Evolutionary conservation across 2,888 invertebrate species (phyloP).

Genomic region (Athrips mouffetella): DNA sequence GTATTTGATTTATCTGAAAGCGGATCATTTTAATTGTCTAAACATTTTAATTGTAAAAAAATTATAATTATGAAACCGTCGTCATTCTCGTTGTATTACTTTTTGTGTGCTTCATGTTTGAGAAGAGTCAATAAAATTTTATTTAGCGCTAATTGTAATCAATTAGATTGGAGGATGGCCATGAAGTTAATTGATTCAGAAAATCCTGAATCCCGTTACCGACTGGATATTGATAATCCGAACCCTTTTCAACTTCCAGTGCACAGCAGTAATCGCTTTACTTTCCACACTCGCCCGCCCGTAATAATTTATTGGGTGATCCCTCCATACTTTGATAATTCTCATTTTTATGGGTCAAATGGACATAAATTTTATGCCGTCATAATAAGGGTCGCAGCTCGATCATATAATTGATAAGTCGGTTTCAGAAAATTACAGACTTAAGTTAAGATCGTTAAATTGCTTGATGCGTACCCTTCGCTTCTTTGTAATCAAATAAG

Average conservation of each 20-base stretch:
- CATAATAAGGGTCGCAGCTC: slow-evolving; percentile 37
- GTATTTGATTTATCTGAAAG: no score
- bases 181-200: neutral
- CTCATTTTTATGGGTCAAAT: slow-evolving; percentile 48
- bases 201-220: neutral
- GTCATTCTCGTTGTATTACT: no score
- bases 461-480: no score
- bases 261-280: slow-evolving; percentile 17
- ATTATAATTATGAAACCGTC: no score
- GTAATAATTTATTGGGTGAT: slow-evolving; percentile 53
- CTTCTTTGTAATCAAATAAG: no score
- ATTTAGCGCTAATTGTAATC: no score
- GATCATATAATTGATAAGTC: slow-evolving; percentile 50
- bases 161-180: no score
- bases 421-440: neutral
- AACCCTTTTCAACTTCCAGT: slow-evolving; percentile 13
- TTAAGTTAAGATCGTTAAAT: neutral
- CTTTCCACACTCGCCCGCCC: slow-evolving; percentile 32
- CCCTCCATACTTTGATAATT: slow-evolving; percentile 52
- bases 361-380: slow-evolving; percentile 50
- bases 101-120: no score
- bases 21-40: no score
- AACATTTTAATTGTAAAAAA: no score
- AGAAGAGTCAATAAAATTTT: no score
- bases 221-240: slow-evolving; percentile 1